A percentile compares a stretch with the other conserved stretches of the same genome.
phyloP scores from a whole-genome alignment of 1,140 invertebrate species.

The Amphibalanus amphitrite region DNA sequence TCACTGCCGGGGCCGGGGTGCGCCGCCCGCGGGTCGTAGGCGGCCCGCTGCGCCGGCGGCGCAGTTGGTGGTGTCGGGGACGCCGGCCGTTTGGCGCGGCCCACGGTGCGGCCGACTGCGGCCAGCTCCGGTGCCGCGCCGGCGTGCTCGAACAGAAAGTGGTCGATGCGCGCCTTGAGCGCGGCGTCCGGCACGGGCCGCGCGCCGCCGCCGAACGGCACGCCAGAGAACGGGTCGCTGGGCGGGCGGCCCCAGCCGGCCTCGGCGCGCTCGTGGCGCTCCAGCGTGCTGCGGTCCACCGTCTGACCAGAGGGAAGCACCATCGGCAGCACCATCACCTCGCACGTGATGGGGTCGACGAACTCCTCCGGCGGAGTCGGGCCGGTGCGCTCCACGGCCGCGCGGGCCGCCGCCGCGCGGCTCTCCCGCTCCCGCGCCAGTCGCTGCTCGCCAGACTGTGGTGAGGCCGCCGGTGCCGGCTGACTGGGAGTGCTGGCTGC shows the following conservation, averaged over 20 bases:
- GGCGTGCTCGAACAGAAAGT: conserved; percentile 46
- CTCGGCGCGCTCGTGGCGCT: conserved; percentile 46
- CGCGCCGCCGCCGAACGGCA: conserved; percentile 38
- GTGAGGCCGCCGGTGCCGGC: no score
- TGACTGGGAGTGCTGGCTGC: no score
- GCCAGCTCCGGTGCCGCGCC: conserved; percentile 4
- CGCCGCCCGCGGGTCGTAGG: background rate
- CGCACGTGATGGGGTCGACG: conserved; percentile 55
- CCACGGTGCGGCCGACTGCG: background rate
- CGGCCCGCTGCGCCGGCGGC: background rate
- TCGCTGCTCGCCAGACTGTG: background rate
- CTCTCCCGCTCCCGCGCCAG: background rate
- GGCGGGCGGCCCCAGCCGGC: conserved; percentile 45
- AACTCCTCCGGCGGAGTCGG: conserved; percentile 45
- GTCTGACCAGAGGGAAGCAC: conserved; percentile 56
- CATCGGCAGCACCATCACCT: conserved; percentile 56
- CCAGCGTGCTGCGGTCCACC: conserved; percentile 54
- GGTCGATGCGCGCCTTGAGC: conserved; percentile 56
- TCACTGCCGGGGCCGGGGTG: background rate
- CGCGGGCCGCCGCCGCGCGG: background rate
- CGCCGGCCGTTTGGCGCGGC: background rate
- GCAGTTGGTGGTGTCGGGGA: background rate
- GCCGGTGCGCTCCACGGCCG: background rate
- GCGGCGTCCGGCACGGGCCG: conserved; percentile 44
- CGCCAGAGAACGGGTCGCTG: conserved; percentile 61